Evolutionary conservation across 2,888 invertebrate genomes (phyloP), one percentile per base, ranked within the genome.

Genomic region (Mamestra brassicae): DNA sequence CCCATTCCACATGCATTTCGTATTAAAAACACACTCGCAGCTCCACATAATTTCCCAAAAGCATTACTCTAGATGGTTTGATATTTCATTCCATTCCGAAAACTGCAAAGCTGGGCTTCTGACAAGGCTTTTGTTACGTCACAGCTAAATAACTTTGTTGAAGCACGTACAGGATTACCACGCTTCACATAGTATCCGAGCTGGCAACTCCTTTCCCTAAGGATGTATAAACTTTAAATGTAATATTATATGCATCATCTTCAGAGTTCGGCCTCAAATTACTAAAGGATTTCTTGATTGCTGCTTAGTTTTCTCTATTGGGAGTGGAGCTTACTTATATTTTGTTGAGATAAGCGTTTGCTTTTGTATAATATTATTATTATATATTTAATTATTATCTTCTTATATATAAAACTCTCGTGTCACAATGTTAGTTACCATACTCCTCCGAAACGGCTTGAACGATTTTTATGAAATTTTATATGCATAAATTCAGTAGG

Each of bases 91-190:
- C 10, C 63, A 67, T 68, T 64, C 47, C n/a, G 58, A 71, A 80
- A 84, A 84, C 81, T 80, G 70, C 84, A 83, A 70, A 80, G 47
- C n/a, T 38, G 17, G 63, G 55, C n/a, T 64, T 57, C 65, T 78
- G 66, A 64, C 75, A 74, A 61, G 70, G 75, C 66, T 75, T 67
- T 71, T 84, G 84, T 81, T 80, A 67, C 62, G 68, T 80, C 68
- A 71, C 42, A 45, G 54, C 65, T 75, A 72, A 82, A 76, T 81
- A 84, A 84, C 71, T 81, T 84, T 58, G 62, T 64, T 58, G 42
- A 54, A 71, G 58, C 81, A 81, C 82, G 81, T 84, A 69, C 68
- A 57, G 85, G 66, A 72, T 81, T 82, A 81, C 57, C 47, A 65
- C 38, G 80, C 36, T 74, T 61, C 67, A 54, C 65, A 4, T 84